Percentiles rank a stretch among this genome's conserved stretches.
Conservation (phyloP, 1,140 invertebrate species). For the Ips typographus region DNA sequence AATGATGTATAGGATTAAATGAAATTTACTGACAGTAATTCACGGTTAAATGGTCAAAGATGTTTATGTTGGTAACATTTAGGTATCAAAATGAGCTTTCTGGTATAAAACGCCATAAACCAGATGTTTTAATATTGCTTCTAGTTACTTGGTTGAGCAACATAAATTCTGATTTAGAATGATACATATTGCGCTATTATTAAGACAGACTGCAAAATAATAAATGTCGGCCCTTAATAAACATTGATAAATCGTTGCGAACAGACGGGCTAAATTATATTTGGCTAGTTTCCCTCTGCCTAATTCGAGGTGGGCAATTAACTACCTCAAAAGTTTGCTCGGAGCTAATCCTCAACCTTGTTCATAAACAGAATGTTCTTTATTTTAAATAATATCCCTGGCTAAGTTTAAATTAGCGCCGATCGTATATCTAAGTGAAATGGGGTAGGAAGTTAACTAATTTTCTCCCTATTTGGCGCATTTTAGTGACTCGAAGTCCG, state of each 20-base stretch:
- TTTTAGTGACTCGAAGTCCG: conserved; percentile 18
- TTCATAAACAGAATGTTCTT: conserved; percentile 22
- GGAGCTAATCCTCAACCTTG: conserved; percentile 6
- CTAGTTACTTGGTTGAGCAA: too few species aligned
- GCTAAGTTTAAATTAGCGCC: conserved; percentile 24
- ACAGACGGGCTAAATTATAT: conserved; percentile 4
- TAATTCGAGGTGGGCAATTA: conserved; percentile 21
- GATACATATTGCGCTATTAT: neutral
- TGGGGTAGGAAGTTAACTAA: conserved; percentile 30
- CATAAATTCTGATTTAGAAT: neutral
- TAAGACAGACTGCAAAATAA: conserved; percentile 15
- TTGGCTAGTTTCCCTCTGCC: conserved; percentile 1
- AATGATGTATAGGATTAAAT: too few species aligned
- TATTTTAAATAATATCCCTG: conserved; percentile 28
- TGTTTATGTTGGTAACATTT: too few species aligned
- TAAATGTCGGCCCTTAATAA: conserved; percentile 18
- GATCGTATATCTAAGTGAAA: conserved; percentile 30
- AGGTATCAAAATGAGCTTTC: too few species aligned
- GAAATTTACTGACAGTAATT: too few species aligned
- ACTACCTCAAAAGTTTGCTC: conserved; percentile 12
- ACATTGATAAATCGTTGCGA: conserved; percentile 19
- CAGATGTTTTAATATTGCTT: too few species aligned
- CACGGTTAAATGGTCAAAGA: too few species aligned
- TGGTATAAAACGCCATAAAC: too few species aligned
- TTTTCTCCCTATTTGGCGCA: conserved; percentile 25